Base-by-base conservation (phyloP, 2,797 vertebrate species). In the Sparus aurata region DNA sequence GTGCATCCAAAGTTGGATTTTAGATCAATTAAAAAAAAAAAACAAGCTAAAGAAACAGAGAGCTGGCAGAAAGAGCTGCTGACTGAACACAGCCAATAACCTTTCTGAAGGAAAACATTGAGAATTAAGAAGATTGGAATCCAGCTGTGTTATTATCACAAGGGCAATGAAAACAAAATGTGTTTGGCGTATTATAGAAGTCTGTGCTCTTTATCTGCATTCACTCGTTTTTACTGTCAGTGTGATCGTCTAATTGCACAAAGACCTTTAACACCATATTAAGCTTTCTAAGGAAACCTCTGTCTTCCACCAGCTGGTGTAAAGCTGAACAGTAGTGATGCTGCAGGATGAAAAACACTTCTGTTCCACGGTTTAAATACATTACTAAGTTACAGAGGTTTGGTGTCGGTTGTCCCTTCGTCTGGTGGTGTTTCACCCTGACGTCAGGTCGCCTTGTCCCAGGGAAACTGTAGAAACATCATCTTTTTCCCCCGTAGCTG, bases 1-100 rank as follows among this genome's bases (percentile, higher is more conserved):
- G 7, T 25, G 13, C 22, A 18, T 8, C 17, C 0, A 0, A 5
- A 23, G 53, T 25, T 43, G 58, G 45, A 50, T 68, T 76, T 38
- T 25, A 58, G 50, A 73, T 63, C 64, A 68, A 41, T 82, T 69
- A 22, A 53, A 73, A 4, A 38, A 34, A 34, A 34, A 38, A 41
- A 22, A 23, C 22, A n/a, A 57, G 41, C 50, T 34, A 57, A 75
- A 55, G 55, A 55, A 61, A 27, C 6, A 58, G 12, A 53, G 16
- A 12, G n/a, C 20, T 3, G 22, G 12, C 16, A 12, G 34, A 58
- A 70, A 34, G 20, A 3, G 38, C 38, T 4, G 47, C 55, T 72
- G 62, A 54, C 12, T 59, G 13, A 60, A 23, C 22, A 7, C 27
- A 11, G 22, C 34, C 22, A 27, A 3, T 17, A 38, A 59, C 5